Conservation (phyloP, 2,888 invertebrate genomes). For the Heteromyza rotundicornis region DNA sequence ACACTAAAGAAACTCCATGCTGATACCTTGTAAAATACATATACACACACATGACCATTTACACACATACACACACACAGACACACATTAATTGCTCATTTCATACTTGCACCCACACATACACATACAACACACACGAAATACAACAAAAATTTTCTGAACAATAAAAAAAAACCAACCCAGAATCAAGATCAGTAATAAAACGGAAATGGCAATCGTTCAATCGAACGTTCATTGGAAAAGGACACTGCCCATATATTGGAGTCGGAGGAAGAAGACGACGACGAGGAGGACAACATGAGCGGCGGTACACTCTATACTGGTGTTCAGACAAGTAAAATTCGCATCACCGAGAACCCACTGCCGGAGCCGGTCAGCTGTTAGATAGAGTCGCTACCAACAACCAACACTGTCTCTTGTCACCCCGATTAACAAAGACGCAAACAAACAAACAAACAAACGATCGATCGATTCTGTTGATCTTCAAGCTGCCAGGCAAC, state of each 20-base stretch:
- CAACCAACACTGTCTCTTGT: too few relatives aligned
- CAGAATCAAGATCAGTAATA: constrained; percentile 47
- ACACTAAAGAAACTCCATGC: neutral
- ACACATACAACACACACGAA: constrained; percentile 32
- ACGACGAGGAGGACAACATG: constrained; percentile 36
- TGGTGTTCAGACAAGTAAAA: constrained; percentile 53
- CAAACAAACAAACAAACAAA: too few relatives aligned
- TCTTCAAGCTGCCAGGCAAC: too few relatives aligned
- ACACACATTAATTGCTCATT: too few relatives aligned
- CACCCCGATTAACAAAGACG: too few relatives aligned
- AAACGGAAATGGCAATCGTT: constrained; percentile 33
- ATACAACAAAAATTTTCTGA: too few relatives aligned
- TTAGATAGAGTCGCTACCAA: too few relatives aligned
- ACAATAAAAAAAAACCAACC: too few relatives aligned
- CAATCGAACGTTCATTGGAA: constrained; percentile 27
- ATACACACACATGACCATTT: neutral
- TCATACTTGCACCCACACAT: constrained; percentile 6
- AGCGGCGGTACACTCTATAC: neutral
- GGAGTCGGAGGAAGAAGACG: constrained; percentile 43
- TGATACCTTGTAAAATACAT: neutral
- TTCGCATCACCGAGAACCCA: constrained; percentile 63
- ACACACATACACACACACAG: constrained; percentile 19
- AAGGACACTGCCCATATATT: constrained; percentile 40
- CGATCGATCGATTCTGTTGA: too few relatives aligned
- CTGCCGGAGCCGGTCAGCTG: constrained; percentile 62